Conservation (phyloP, 1,140 invertebrate genomes). For the Stegodyphus dumicola region DNA sequence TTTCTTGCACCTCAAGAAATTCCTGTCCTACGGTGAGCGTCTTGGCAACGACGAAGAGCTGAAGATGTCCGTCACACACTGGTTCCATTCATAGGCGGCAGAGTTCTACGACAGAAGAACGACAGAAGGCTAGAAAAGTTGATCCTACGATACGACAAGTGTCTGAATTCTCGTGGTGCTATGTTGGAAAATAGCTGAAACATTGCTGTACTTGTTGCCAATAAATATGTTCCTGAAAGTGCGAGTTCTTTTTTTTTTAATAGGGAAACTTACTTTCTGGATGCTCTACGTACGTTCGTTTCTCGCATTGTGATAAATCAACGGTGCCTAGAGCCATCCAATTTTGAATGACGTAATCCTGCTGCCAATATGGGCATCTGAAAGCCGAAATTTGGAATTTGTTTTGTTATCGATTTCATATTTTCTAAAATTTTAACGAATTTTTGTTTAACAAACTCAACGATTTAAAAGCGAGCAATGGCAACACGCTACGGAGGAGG, state of each 20-base stretch:
- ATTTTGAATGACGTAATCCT: no score
- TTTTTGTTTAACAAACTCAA: no score
- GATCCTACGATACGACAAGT: conserved; percentile 1
- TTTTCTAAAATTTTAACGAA: no score
- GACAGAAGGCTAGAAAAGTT: conserved; percentile 10
- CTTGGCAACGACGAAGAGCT: conserved; percentile 5
- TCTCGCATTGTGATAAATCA: no score
- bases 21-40: neutral
- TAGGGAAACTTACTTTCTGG: conserved; percentile 10
- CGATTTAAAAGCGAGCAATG: no score
- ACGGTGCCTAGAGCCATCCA: no score
- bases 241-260: conserved; percentile 1
- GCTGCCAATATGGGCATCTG: no score
- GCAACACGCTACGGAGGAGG: no score
- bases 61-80: conserved; percentile 1
- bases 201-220: conserved; percentile 13
- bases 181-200: neutral
- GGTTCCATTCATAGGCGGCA: conserved; percentile 12
- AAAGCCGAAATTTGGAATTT: no score
- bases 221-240: conserved; percentile 14
- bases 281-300: neutral
- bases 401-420: no score
- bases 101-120: conserved; percentile 10
- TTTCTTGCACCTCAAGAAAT: conserved; percentile 6
- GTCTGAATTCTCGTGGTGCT: neutral